Evolutionary conservation across 2,113 vertebrate genomes (phyloP), one percentile per base, ranked within the genome.

Genomic region (Triplophysa dalaica): DNA sequence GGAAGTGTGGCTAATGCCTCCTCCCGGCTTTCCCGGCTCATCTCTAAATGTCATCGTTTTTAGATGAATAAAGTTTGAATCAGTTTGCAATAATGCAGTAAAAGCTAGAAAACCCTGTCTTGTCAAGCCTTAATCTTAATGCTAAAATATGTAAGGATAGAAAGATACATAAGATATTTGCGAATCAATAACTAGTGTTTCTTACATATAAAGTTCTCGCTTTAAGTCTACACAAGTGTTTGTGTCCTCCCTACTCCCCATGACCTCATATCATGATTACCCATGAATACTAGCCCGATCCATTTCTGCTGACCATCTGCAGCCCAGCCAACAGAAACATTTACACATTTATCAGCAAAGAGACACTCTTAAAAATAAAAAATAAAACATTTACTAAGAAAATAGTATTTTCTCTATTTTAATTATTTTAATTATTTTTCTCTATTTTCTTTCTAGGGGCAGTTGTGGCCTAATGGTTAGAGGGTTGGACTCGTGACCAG

Each of bases 1-100:
- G 85, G 87, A 90, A 90, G 87, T 80, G 74, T 76, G 75, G 64
- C 21, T 69, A 75, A 60, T 19, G 50, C 85, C 84, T 90, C 86
- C 88, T 84, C 70, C 50, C 52, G 70, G 83, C 83, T 69, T 67
- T 72, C 65, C 68, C 69, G 21, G 65, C 76, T 85, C 75, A 76
- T 83, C 75, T 85, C 78, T 86, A 21, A 66, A 63, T 66, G 33
- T 43, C 21, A 45, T 63, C 45, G 75, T 45, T 54, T 11, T 70
- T 29, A 63, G 22, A 78, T 64, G 72, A 81, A 70, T 45, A 5
- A 60, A 22, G 14, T 52, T 70, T 41, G 79, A 68, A 72, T 82
- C 68, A 68, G 83, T 82, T 75, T 63, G 38, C 63, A 50, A 62
- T 16, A 33, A 33, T 43, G 4, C 8, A 58, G n/a, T 21, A 58